Conservation (phyloP, 2,113 vertebrate genomes). For the Pangasianodon gigas region DNA sequence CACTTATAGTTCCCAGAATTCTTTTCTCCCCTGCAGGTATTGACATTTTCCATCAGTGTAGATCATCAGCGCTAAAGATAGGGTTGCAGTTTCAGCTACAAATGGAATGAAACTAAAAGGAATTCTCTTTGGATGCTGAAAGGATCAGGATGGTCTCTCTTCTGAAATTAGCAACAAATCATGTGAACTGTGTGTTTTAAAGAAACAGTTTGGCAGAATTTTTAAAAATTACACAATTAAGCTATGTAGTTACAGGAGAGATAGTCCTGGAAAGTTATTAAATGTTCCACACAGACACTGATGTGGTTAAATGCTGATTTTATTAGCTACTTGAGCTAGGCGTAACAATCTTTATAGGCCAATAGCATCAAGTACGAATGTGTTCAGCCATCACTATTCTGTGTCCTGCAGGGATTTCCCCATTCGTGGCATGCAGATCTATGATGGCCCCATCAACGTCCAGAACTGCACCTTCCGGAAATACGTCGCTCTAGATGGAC, state of each 20-base stretch:
- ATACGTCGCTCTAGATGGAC: constrained; percentile 83
- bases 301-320: neutral
- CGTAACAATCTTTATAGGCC: neutral
- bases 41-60: neutral
- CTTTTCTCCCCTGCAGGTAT: neutral
- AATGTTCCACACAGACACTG: neutral
- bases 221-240: neutral
- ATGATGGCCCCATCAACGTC: constrained; percentile 90
- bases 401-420: constrained; percentile 83
- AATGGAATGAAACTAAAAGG: neutral
- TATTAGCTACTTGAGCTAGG: neutral
- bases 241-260: too few species aligned
- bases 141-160: neutral
- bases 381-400: neutral
- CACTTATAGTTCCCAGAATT: constrained; percentile 33
- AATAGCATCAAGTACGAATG: neutral
- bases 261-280: neutral
- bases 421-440: constrained; percentile 93
- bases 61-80: neutral
- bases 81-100: neutral
- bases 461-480: constrained; percentile 96
- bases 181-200: neutral
- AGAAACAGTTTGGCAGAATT: neutral
- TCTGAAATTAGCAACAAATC: neutral
- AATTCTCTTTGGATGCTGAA: neutral